A percentile compares a stretch with the other conserved stretches of the same genome.
These are phyloP conservation scores for Synergus itoensis DNA, from an alignment of 2,888 invertebrate species.

Conservation along the genomic window DNA sequence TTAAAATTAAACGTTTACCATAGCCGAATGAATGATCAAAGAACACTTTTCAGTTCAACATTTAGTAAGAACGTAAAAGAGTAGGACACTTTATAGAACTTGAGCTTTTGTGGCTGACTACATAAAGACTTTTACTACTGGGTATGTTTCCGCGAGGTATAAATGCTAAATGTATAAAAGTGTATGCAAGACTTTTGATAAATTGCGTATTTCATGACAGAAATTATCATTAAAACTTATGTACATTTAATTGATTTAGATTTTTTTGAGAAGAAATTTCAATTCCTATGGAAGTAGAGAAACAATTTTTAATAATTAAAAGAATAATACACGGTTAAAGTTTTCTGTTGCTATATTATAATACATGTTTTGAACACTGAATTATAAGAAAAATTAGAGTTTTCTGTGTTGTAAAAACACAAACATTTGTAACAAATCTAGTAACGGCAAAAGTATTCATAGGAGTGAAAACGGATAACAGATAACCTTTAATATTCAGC, in stretches of 20 bases:
- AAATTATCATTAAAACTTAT: too few relatives aligned
- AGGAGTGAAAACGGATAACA: background rate
- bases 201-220: background rate
- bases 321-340: too few relatives aligned
- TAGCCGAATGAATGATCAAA: background rate
- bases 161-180: background rate
- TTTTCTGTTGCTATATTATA: too few relatives aligned
- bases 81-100: background rate
- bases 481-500: background rate
- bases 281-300: too few relatives aligned
- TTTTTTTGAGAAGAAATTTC: too few relatives aligned
- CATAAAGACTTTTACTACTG: conserved; percentile 32
- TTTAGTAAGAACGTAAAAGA: background rate
- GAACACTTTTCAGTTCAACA: background rate
- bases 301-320: too few relatives aligned
- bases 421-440: background rate
- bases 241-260: too few relatives aligned
- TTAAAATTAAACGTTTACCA: background rate
- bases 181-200: background rate
- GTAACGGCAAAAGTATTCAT: background rate
- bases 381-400: too few relatives aligned
- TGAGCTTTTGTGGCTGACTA: background rate
- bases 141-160: background rate
- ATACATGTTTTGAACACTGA: too few relatives aligned
- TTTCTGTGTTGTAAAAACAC: background rate